A percentile compares a stretch with the other conserved stretches of the same genome.
Evolutionary conservation across 2,797 vertebrate species (phyloP).

Genomic region (Chromis chromis): DNA sequence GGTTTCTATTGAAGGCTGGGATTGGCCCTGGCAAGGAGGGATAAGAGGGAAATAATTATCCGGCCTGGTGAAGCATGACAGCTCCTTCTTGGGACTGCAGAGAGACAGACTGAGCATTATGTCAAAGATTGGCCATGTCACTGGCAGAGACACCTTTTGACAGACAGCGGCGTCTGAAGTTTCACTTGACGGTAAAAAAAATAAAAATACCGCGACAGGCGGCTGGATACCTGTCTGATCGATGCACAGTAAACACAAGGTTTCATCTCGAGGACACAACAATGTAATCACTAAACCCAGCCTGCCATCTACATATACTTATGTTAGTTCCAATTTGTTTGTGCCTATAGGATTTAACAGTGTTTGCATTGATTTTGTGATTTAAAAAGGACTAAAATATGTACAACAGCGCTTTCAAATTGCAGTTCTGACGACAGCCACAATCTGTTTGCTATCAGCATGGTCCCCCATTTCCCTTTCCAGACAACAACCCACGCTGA

Average conservation of each 20-base stretch:
- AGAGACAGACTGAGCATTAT: constrained; percentile 83
- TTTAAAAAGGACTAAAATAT: constrained; percentile 18
- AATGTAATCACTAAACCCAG: constrained; percentile 24
- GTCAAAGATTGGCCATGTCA: constrained; percentile 83
- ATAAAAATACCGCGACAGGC: constrained; percentile 43
- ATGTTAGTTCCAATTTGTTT: constrained; percentile 9
- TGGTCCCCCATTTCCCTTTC: not conserved
- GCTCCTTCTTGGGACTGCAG: constrained; percentile 79
- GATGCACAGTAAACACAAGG: constrained; percentile 37
- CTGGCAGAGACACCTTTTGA: constrained; percentile 79
- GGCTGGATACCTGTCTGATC: constrained; percentile 59
- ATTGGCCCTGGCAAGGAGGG: constrained; percentile 85
- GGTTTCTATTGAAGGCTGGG: constrained; percentile 84
- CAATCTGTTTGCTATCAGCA: not conserved
- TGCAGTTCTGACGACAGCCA: not conserved
- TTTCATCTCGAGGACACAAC: constrained; percentile 32
- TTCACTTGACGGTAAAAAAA: constrained; percentile 61
- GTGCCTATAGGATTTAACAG: not conserved
- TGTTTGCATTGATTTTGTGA: constrained; percentile 5
- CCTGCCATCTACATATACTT: constrained; percentile 11
- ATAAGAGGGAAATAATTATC: constrained; percentile 92
- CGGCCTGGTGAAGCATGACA: constrained; percentile 88
- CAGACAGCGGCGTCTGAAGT: constrained; percentile 79
- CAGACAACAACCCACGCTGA: constrained; percentile 13
- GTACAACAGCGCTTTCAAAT: not conserved